Evolutionary conservation across 2,113 vertebrate genomes (phyloP), one percentile per base, ranked within the genome.

Genomic region (Sterrhoptilus dennistouni): DNA sequence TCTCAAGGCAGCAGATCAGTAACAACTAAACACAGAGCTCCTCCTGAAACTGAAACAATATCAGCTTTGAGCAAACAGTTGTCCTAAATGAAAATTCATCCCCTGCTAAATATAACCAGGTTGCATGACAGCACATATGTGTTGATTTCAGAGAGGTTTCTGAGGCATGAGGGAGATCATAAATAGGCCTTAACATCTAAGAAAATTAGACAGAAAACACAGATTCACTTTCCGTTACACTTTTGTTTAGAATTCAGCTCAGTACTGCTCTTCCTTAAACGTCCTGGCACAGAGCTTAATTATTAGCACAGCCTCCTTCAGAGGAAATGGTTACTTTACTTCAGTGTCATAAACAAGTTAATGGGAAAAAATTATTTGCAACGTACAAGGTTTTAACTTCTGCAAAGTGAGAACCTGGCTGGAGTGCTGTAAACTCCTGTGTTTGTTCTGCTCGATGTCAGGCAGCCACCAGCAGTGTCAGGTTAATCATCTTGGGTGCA

Each of bases 121-220:
- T 96, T 97, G 91, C 93, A 97, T 97, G 96, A 96, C 95, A 96
- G 95, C 96, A 95, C 95, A 96, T 96, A 96, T 95, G 95, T 95
- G 95, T 96, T 96, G 96, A 95, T 95, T 96, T 96, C 93, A 93
- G 82, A 94, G 92, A 95, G 96, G 96, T 92, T 94, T 95, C 89
- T 93, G 83, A 93, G 92, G 96, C 95, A 96, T 91, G 93, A 96
- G 92, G 83, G 52, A 88, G 93, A 96, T 96, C 96, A 95, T 96
- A 97, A 97, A 97, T 97, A 96, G 93, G 96, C 95, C 96, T 76
- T 92, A 94, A 96, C 93, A 96, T 96, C 90, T 96, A 93, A 96
- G 90, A 93, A 95, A 92, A 86, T 90, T 63, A 96, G 90, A 94
- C 35, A 83, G 92, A 96, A 96, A 96, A 93, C 95, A 96, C 86